These are phyloP conservation scores for Ceratina calcarata DNA, from an alignment of 1,140 invertebrate genomes.

Conservation along the genomic window DNA sequence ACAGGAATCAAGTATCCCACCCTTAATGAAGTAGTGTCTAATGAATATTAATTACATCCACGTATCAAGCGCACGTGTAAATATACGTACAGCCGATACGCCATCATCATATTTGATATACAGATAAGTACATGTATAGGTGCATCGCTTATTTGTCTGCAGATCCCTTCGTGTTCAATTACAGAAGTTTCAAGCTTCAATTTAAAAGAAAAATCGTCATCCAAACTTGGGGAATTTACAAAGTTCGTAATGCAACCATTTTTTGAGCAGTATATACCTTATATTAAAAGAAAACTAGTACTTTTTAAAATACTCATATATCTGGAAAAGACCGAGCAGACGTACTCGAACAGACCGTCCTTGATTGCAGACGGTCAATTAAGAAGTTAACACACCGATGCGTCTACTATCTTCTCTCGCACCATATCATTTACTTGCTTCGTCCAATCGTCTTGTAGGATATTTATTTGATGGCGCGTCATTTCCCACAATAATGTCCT, in stretches of 20 bases:
- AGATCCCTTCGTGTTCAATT: too few relatives aligned
- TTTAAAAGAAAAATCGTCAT: too few relatives aligned
- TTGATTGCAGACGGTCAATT: neutral
- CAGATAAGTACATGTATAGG: too few relatives aligned
- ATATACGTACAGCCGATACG: too few relatives aligned
- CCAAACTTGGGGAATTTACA: too few relatives aligned
- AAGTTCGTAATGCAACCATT: too few relatives aligned
- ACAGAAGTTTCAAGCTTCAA: too few relatives aligned
- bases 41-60: constrained; percentile 50
- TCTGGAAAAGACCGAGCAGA: too few relatives aligned
- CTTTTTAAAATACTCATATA: too few relatives aligned
- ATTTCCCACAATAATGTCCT: neutral
- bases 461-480: neutral
- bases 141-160: constrained; percentile 17
- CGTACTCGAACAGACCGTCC: too few relatives aligned
- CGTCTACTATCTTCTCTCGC: neutral
- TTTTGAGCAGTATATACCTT: too few relatives aligned
- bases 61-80: neutral
- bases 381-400: neutral
- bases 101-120: neutral
- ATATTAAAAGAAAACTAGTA: too few relatives aligned
- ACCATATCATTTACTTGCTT: neutral
- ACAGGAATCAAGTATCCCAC: constrained; percentile 33
- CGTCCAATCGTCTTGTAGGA: neutral
- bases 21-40: constrained; percentile 46